Percentiles rank a stretch among this genome's conserved stretches.
Evolutionary conservation across 2,797 vertebrate genomes (phyloP).

Genomic region (Bradypodion pumilum): DNA sequence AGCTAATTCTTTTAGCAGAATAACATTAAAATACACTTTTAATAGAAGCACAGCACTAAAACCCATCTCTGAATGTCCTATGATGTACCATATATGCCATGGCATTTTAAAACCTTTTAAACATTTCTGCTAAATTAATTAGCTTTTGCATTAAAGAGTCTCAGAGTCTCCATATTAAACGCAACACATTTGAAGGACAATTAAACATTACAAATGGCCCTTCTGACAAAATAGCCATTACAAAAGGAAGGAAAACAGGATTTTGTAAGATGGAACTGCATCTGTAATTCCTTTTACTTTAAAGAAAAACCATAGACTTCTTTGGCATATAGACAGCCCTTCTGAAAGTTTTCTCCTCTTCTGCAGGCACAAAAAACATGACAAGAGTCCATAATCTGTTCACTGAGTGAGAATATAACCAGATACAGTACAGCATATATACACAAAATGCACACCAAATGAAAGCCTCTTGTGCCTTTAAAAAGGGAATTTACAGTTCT

Average conservation of each 20-base stretch:
- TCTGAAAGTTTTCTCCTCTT: constrained; percentile 67
- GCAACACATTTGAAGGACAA: constrained; percentile 78
- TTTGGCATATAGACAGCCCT: constrained; percentile 56
- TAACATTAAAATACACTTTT: constrained; percentile 80
- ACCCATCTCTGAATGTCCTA: constrained; percentile 72
- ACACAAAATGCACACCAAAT: constrained; percentile 55
- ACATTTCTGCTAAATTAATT: constrained; percentile 82
- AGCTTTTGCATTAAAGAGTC: constrained; percentile 76
- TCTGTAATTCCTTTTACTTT: constrained; percentile 36
- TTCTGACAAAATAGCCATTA: constrained; percentile 69
- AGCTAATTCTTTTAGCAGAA: constrained; percentile 74
- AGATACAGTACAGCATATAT: constrained; percentile 62
- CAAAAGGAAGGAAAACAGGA: constrained; percentile 64
- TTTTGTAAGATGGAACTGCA: constrained; percentile 59
- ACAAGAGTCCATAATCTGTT: constrained; percentile 65
- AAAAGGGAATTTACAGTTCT: constrained; percentile 83
- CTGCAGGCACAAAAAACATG: constrained; percentile 61
- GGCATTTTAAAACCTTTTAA: constrained; percentile 82
- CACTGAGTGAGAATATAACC: constrained; percentile 73
- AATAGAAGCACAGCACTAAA: constrained; percentile 77
- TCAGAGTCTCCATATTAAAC: constrained; percentile 76
- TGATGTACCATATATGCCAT: constrained; percentile 75
- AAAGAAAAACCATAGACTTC: neutral
- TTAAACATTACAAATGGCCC: constrained; percentile 72
- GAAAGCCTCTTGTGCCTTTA: constrained; percentile 80